Percentiles rank a stretch among this genome's conserved stretches.
These are phyloP conservation scores for Odontamblyopus rebecca DNA, from an alignment of 2,797 vertebrate genomes.

Conservation along the genomic window DNA sequence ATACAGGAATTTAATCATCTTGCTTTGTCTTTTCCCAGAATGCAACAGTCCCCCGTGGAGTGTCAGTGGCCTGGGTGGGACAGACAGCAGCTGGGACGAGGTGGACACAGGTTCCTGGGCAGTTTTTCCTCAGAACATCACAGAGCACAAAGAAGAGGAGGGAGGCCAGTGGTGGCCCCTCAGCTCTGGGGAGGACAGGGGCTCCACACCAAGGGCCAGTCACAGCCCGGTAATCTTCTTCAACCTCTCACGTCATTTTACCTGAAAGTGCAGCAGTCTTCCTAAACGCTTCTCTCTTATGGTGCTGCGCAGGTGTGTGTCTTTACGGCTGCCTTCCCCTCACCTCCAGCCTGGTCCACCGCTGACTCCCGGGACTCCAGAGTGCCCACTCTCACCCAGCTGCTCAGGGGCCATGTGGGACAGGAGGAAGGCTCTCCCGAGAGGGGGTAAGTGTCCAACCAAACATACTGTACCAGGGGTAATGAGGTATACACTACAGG, in stretches of 20 bases:
- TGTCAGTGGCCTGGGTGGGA: slow-evolving; percentile 53
- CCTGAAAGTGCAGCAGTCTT: not conserved
- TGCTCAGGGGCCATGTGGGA: slow-evolving; percentile 51
- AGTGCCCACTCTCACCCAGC: slow-evolving; percentile 71
- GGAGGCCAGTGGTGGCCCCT: slow-evolving; percentile 72
- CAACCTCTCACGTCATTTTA: not conserved
- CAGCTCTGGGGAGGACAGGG: slow-evolving; percentile 52
- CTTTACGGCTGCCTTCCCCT: slow-evolving; percentile 73
- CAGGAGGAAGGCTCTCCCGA: slow-evolving; percentile 38
- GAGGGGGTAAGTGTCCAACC: slow-evolving; percentile 51
- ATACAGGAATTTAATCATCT: too few relatives aligned
- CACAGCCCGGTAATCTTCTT: slow-evolving; percentile 59
- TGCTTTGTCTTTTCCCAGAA: not conserved
- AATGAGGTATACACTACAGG: not conserved
- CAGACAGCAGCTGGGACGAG: slow-evolving; percentile 49
- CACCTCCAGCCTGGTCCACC: slow-evolving; percentile 25
- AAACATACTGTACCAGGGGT: not conserved
- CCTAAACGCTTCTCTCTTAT: not conserved
- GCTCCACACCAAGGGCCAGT: slow-evolving; percentile 30
- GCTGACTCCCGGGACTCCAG: slow-evolving; percentile 35
- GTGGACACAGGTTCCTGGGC: slow-evolving; percentile 68
- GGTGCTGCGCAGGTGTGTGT: slow-evolving; percentile 53
- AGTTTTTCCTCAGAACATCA: slow-evolving; percentile 67
- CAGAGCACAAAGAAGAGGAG: slow-evolving; percentile 28
- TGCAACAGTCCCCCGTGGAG: slow-evolving; percentile 19